Base-by-base conservation (phyloP, 2,113 vertebrate species). In the Hydropotes inermis region DNA sequence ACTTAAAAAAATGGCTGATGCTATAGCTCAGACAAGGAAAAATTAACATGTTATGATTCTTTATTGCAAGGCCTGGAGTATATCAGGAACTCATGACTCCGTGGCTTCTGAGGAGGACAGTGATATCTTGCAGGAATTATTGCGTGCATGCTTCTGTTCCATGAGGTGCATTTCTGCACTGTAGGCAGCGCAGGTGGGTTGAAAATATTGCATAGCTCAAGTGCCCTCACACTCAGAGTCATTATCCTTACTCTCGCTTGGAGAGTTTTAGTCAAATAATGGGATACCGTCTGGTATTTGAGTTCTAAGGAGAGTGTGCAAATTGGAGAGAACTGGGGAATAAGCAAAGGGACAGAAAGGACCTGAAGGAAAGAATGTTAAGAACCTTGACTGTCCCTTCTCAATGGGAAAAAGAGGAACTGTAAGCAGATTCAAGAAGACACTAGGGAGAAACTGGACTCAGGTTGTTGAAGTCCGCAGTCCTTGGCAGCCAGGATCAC, bases 391-490 rank as follows among this genome's bases (percentile, higher is more conserved):
- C 54, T 12, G 55, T 87, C 54, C 58, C 55, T 95, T 45, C 27
- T 87, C 21, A 60, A 76, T 33, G 4, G 39, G 23, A 7, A 25
- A 50, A n/a, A 30, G 45, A n/a, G 58, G 81, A 91, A 58, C 19
- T 55, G 15, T 78, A 86, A 78, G 89, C 47, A 87, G 54, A 92
- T 94, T 96, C 57, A 88, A 96, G 85, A 88, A 96, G 88, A 45
- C 16, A 58, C 25, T 1, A 15, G 36, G 6, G 54, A 39, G 55
- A 50, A 91, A 96, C 3, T 54, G 76, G 81, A 17, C 89, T 57
- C 50, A 6, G 47, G n/a, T 27, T 95, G 81, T 58, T 91, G 55
- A 81, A 94, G 87, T 94, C 50, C 61, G 33, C 19, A 6, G 19
- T 76, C 39, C 67, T 64, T 85, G 87, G 67, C 45, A 94, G 36